Evolutionary conservation across 2,797 vertebrate species (phyloP).

Genomic region (Siniperca undulata): DNA sequence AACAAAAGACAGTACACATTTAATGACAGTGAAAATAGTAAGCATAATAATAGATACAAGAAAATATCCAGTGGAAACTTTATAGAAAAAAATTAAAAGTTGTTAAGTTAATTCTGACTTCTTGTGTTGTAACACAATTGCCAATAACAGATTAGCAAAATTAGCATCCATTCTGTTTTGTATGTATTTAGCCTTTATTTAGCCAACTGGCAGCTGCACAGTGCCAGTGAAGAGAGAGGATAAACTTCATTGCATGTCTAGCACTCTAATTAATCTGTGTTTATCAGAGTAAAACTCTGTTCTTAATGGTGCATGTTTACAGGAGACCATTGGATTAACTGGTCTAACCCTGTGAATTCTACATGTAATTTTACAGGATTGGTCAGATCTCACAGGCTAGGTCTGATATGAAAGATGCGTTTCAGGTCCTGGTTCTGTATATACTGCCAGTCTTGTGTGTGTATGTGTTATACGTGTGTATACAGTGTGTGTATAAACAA

Average conservation of each 20-base stretch:
- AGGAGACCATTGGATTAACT: background rate
- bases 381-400: background rate
- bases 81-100: slow-evolving; percentile 11
- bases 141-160: background rate
- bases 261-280: background rate
- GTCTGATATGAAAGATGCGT: background rate
- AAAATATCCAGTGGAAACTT: slow-evolving; percentile 22
- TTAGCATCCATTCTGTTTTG: background rate
- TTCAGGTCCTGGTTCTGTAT: slow-evolving; percentile 4
- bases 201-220: background rate
- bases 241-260: background rate
- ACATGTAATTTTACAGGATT: background rate
- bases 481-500: background rate
- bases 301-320: background rate
- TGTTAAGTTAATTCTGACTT: slow-evolving; percentile 10
- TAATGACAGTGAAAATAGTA: slow-evolving; percentile 33
- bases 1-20: slow-evolving; percentile 39
- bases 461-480: background rate
- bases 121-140: background rate
- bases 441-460: background rate
- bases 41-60: slow-evolving; percentile 9
- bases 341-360: background rate
- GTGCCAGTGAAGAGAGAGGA: no score
- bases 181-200: background rate
- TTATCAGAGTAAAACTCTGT: background rate